A percentile compares a stretch with the other conserved stretches of the same genome.
phyloP scores from a whole-genome alignment of 2,797 vertebrate genomes.

The Pyrocephalus nanus region DNA sequence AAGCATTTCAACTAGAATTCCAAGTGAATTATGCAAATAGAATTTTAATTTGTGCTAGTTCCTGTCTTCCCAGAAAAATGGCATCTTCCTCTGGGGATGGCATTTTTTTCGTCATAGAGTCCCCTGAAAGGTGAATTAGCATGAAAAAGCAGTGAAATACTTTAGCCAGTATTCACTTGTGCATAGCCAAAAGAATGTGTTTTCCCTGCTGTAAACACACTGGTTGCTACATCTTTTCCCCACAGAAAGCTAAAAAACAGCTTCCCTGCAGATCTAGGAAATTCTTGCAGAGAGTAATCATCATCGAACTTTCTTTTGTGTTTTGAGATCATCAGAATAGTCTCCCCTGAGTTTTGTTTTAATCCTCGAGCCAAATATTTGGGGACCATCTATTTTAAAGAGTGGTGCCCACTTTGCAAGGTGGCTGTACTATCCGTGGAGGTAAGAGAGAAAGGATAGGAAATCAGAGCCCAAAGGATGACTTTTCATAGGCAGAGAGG shows the following conservation, averaged over 20 bases:
- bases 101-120: neutral
- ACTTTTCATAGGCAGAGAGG: neutral
- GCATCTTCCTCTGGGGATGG: neutral
- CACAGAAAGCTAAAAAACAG: neutral
- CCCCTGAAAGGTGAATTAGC: neutral
- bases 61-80: neutral
- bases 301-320: neutral
- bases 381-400: neutral
- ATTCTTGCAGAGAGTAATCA: neutral
- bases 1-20: conserved; percentile 4
- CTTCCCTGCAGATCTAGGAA: neutral
- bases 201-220: neutral
- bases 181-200: neutral
- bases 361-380: neutral
- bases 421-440: neutral
- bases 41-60: conserved; percentile 17
- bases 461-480: neutral
- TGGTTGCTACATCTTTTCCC: neutral
- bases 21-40: neutral
- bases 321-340: neutral
- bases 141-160: neutral
- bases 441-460: neutral
- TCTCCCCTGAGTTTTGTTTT: neutral
- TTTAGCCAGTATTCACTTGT: neutral
- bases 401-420: neutral